These are phyloP conservation scores for Cetoscarus ocellatus DNA, from an alignment of 2,797 vertebrate species.

Conservation along the genomic window DNA sequence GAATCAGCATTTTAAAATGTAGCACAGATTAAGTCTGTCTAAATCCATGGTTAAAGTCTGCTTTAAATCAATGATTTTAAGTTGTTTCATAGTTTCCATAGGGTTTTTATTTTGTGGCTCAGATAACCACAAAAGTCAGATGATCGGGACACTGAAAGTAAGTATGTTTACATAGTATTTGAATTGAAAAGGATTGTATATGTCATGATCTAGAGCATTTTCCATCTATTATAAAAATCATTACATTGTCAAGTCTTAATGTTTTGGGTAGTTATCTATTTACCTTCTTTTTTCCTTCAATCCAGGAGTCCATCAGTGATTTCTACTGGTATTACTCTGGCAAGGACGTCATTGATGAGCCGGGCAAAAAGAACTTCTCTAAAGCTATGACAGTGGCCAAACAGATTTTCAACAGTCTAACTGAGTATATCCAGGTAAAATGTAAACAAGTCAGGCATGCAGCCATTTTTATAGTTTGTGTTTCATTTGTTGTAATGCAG, in stretches of 20 bases:
- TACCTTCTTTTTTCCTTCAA: slow-evolving; percentile 1
- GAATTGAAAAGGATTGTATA: neutral
- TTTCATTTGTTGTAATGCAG: slow-evolving; percentile 10
- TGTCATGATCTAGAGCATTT: neutral
- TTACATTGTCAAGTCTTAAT: neutral
- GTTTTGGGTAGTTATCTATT: neutral
- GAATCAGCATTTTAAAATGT: neutral
- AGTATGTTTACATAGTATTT: slow-evolving; percentile 15
- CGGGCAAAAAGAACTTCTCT: slow-evolving; percentile 97
- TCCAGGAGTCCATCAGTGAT: slow-evolving; percentile 96
- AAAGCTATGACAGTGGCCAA: slow-evolving; percentile 97
- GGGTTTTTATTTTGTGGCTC: slow-evolving; percentile 7
- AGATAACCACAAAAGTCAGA: slow-evolving; percentile 16
- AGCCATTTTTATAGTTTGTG: neutral
- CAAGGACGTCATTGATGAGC: slow-evolving; percentile 95
- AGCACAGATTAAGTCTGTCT: neutral
- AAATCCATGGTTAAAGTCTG: neutral
- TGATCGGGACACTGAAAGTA: slow-evolving; percentile 10
- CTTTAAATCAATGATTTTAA: slow-evolving; percentile 4
- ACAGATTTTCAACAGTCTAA: slow-evolving; percentile 96
- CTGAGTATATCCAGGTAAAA: slow-evolving; percentile 95
- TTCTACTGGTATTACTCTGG: slow-evolving; percentile 99
- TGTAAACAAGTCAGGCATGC: neutral
- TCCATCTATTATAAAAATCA: neutral
- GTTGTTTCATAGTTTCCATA: slow-evolving; percentile 6